Evolutionary conservation across 2,888 invertebrate genomes (phyloP), one percentile per base, ranked within the genome.

Genomic region (Lagria hirta): DNA sequence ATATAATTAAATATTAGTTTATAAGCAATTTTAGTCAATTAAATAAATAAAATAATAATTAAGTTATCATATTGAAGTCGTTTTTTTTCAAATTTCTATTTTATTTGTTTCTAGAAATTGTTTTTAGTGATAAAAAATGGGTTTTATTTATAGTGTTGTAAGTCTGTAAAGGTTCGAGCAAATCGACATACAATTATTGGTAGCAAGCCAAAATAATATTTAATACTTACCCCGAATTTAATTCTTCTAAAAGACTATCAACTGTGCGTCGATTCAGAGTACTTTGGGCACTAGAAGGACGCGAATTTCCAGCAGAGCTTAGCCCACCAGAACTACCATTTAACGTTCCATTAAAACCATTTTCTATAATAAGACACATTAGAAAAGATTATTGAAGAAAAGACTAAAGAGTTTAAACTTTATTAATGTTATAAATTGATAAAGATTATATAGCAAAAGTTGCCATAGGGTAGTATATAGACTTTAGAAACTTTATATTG

Each of bases 211-310:
- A 8, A 2, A 24, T 11, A 10, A 38, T 37, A 36, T 34, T 46
- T 34, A 10, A 28, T n/a, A 65, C 78, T 76, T 69, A 89, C 89
- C 88, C 88, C 43, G 88, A 78, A 70, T 80, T 87, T 62, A 95
- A 79, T 71, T 94, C 93, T 60, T 93, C 92, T 42, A 95, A 76
- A 28, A 95, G 79, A 51, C 88, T 89, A 73, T 95, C 94, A 36
- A 95, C 91, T 0, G 89, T 84, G 6, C 91, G 90, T 44, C 92
- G 76, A 45, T 75, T 75, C 15, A 71, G 61, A 13, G 67, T 68
- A 38, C 66, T 68, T 55, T 69, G 69, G 16, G 69, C 69, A 48
- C 70, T 70, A 13, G 68, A 64, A 6, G 71, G 70, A 32, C 70
- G 60, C 1, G 69, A 69, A 34, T 43, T 29, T 36, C 54, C 61